Percentiles rank a stretch among this genome's conserved stretches.
phyloP scores from a whole-genome alignment of 1,140 invertebrate genomes.

The Cataglyphis hispanica region DNA sequence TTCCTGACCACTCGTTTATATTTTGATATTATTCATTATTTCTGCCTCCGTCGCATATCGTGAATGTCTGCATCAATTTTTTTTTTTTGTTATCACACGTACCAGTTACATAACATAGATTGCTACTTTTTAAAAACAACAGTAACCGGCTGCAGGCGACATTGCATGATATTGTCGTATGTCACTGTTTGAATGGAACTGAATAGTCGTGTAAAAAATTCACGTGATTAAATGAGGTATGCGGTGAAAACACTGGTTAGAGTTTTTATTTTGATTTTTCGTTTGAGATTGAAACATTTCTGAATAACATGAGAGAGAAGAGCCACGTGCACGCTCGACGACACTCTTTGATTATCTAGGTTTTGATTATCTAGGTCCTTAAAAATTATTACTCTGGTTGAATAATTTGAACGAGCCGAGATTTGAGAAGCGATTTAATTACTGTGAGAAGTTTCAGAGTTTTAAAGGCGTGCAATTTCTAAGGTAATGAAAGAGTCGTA shows the following conservation, averaged over 20 bases:
- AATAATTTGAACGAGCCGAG: constrained; percentile 63
- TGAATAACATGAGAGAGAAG: constrained; percentile 27
- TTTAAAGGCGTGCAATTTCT: constrained; percentile 69
- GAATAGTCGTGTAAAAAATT: constrained; percentile 44
- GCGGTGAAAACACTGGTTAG: constrained; percentile 14
- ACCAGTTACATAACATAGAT: constrained; percentile 41
- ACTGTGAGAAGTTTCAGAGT: constrained; percentile 64
- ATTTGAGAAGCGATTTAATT: constrained; percentile 69
- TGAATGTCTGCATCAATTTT: not conserved
- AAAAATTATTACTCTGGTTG: constrained; percentile 61
- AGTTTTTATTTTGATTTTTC: constrained; percentile 5
- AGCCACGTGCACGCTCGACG: constrained; percentile 9
- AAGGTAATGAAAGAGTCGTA: constrained; percentile 67
- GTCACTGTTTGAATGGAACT: constrained; percentile 24
- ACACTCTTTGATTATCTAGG: constrained; percentile 60
- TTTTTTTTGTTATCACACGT: constrained; percentile 10
- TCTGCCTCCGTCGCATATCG: constrained; percentile 8
- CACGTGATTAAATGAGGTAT: constrained; percentile 31
- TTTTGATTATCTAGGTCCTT: constrained; percentile 61
- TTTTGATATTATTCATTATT: constrained; percentile 58
- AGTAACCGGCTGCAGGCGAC: constrained; percentile 14
- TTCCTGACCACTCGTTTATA: constrained; percentile 40
- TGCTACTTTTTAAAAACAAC: constrained; percentile 46
- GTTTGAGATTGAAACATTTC: constrained; percentile 23
- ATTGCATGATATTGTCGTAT: constrained; percentile 13